Evolutionary conservation across 2,888 invertebrate genomes (phyloP), one percentile per base, ranked within the genome.

Genomic region (Tethea ocularis): DNA sequence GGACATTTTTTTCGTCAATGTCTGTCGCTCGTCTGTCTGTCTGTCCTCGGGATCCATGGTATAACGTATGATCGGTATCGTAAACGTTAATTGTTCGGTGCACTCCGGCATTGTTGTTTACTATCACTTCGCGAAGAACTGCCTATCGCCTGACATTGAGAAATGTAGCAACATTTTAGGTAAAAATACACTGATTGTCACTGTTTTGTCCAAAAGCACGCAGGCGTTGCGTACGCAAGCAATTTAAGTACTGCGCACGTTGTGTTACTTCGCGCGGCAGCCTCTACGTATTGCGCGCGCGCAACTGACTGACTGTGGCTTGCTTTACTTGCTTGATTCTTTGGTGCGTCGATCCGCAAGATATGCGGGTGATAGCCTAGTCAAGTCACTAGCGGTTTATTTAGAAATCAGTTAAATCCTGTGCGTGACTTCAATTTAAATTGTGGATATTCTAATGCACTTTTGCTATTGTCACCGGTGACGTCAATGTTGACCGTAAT

Each of bases 1-100:
- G 22, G 93, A 92, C 82, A 92, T 89, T 76, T 92, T 93, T 74
- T 93, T 93, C 20, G 84, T 80, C 23, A 84, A 62, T 62, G 84
- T 79, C 80, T 88, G 90, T 67, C 85, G 83, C 66, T 88, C 83
- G 57, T 88, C 85, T 23, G 75, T 65, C 13, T 83, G 67, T 59
- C 78, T 75, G 52, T 90, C 88, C 51, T 93, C 91, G n/a, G 88
- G 79, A 58, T 93, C 92, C 93, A 93, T 93, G 69, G 91, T 92
- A 82, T 90, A 93, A 29, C 88, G 75, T 74, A 93, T 93, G 65
- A 92, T 84, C 58, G 93, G 93, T 72, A 93, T 92, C 20, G 90
- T 88, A 66, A 93, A 92, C 23, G 86, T 74, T 59, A 90, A 86
- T 68, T 88, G 84, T 71, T 93, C 92, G 52, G 91, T 90, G 73